Conservation (phyloP, 2,797 vertebrate species). For the Gallirallus australis region DNA sequence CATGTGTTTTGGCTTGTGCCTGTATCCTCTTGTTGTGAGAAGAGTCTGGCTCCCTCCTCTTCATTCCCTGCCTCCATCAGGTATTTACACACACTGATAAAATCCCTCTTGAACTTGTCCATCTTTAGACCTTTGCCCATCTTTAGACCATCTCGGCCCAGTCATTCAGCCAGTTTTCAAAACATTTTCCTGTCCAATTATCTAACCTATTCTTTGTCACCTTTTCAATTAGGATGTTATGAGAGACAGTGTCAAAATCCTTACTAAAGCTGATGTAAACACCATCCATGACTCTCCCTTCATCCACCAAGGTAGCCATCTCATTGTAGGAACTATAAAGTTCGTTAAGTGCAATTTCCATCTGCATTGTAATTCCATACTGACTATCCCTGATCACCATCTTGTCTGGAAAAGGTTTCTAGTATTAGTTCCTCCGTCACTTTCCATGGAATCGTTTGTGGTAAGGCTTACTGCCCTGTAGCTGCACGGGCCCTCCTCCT, state of each 20-base stretch:
- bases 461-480: background rate
- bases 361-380: background rate
- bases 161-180: background rate
- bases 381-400: background rate
- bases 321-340: background rate
- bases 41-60: background rate
- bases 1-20: background rate
- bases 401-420: background rate
- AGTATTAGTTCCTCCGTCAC: background rate
- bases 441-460: background rate
- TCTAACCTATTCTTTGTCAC: background rate
- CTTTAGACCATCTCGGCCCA: background rate
- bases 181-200: background rate
- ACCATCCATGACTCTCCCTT: background rate
- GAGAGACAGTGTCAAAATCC: background rate
- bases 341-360: background rate
- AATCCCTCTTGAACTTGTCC: background rate
- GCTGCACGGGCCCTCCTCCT: background rate
- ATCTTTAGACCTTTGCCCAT: background rate
- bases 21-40: background rate
- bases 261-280: background rate
- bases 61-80: background rate
- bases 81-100: background rate
- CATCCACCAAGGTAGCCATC: background rate
- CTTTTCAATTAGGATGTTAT: background rate